Evolutionary conservation across 2,797 vertebrate species (phyloP).

Genomic region (Pampus argenteus): DNA sequence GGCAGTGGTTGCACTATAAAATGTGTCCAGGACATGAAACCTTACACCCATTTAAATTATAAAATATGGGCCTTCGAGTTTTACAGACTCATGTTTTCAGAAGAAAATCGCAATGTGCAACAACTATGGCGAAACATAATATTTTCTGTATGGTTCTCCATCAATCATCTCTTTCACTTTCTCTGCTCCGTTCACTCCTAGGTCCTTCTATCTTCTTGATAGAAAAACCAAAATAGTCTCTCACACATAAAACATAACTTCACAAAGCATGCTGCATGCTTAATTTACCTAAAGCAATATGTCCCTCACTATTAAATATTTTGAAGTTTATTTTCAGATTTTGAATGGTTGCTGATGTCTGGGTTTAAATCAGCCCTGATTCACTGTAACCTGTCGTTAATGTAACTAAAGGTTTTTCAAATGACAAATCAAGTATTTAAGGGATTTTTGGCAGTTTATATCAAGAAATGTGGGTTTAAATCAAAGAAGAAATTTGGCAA

Average conservation of each 20-base stretch:
- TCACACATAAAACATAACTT: background rate
- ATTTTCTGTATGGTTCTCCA: constrained; percentile 31
- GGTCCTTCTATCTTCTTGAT: background rate
- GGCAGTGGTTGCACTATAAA: constrained; percentile 49
- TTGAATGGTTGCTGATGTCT: background rate
- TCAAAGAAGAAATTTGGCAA: background rate
- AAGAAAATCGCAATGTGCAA: constrained; percentile 62
- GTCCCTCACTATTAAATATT: background rate
- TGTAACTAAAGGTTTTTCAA: background rate
- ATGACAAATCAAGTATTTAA: background rate
- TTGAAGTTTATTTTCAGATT: constrained; percentile 6
- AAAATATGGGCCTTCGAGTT: constrained; percentile 73
- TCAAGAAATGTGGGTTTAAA: background rate
- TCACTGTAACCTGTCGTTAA: background rate
- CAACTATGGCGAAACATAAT: constrained; percentile 55
- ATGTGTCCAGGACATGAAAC: constrained; percentile 64
- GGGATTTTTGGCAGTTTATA: background rate
- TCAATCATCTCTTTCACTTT: constrained; percentile 28
- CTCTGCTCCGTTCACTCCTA: constrained; percentile 2
- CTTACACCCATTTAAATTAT: constrained; percentile 68
- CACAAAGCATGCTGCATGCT: background rate
- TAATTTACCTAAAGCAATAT: background rate
- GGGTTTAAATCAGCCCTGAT: constrained; percentile 11
- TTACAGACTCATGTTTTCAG: constrained; percentile 61
- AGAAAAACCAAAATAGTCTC: constrained; percentile 1